These are phyloP conservation scores for Numida meleagris DNA, from an alignment of 2,113 vertebrate species.

Conservation along the genomic window DNA sequence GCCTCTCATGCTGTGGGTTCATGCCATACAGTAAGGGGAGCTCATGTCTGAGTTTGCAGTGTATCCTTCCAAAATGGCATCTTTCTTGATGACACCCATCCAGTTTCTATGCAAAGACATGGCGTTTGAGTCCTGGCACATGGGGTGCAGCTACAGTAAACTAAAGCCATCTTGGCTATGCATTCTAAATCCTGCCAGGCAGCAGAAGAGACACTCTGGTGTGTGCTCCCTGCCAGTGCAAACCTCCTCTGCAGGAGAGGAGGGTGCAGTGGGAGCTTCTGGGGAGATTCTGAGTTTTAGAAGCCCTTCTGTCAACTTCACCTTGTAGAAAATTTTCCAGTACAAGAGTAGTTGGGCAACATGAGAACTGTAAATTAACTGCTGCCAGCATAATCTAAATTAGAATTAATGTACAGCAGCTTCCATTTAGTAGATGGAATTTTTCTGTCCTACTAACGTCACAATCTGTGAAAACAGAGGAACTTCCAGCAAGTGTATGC, in stretches of 20 bases:
- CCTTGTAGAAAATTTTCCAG: neutral
- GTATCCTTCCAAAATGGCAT: neutral
- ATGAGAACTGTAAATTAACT: neutral
- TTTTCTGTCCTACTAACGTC: neutral
- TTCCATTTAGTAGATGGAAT: neutral
- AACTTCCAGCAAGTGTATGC: neutral
- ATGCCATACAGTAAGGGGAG: no score
- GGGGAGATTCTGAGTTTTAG: neutral
- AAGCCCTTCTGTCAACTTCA: neutral
- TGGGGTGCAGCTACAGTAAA: neutral
- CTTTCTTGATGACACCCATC: neutral
- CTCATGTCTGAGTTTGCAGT: neutral
- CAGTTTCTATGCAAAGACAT: neutral
- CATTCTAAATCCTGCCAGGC: neutral
- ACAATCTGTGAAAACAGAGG: neutral
- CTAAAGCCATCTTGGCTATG: neutral
- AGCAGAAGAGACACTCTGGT: neutral
- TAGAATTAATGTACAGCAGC: neutral
- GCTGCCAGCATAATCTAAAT: neutral
- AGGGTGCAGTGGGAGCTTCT: neutral
- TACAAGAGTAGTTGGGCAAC: neutral
- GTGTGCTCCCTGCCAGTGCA: fast-evolving
- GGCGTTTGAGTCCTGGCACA: fast-evolving
- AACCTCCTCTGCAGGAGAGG: neutral
- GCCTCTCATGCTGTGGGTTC: neutral